Base-by-base conservation (phyloP, 2,113 vertebrate genomes). In the Anguilla rostrata region DNA sequence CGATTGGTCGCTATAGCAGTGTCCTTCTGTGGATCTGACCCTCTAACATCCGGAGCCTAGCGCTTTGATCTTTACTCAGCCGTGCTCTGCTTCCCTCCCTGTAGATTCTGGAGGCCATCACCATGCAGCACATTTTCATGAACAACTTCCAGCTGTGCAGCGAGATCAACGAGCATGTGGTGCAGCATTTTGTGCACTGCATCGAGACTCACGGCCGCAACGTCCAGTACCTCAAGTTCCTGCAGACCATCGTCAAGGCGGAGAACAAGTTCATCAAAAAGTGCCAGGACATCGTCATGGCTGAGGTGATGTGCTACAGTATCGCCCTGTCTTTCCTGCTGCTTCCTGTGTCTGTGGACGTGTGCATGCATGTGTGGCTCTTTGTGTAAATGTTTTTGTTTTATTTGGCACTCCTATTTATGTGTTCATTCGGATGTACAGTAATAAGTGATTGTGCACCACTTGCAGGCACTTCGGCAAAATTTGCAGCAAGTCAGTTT, bases 81-180 rank as follows among this genome's bases (percentile, higher is more conserved):
- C 49, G 9, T 7, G 20, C 71, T 34, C n/a, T 75, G 71, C 5
- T 49, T 29, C 39, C 78, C 85, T 7, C 14, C 29, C 29, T 43
- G 75, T 86, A 99, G 98, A 98, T 99, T 85, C 92, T 99, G 85
- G 98, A 99, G 90, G 98, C 98, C 0, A 93, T 99, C 63, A 99
- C 98, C 9, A 99, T 99, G 98, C 98, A 98, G 92, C 98, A 99
- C 94, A 98, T 99, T 89, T 99, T 99, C 94, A 99, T 99, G 98
- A 99, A 99, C 91, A 99, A 99, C 92, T 98, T 98, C 95, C 98
- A 99, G 96, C 96, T 99, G 20, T 99, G 98, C 96, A 99, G 97
- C 0, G 98, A 99, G 93, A 99, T 99, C 91, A 99, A 96, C 0
- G 98, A 99, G 87, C 94, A 98, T 0, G 98, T 99, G 0, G 98